Base-by-base conservation (phyloP, 2,797 vertebrate genomes). In the Miichthys miiuy region DNA sequence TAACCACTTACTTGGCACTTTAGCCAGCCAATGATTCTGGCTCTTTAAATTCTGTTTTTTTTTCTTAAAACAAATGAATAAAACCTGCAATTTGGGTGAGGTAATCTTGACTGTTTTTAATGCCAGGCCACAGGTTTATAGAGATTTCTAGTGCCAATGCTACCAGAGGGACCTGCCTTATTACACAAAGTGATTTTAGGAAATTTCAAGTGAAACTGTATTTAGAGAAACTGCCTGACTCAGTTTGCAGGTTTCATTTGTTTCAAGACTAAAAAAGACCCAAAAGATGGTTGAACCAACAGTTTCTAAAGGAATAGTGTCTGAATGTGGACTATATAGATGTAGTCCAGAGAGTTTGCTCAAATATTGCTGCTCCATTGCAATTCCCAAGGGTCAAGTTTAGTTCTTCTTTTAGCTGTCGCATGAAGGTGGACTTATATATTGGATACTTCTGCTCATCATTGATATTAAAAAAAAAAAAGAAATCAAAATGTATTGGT, bases 141-240 rank as follows among this genome's bases (percentile, higher is more conserved):
- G 56, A 61, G 41, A 47, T 11, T 3, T 72, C 6, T 47, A 52
- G 20, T n/a, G 47, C 52, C 58, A 16, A 1, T 52, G 60, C 23
- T 18, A 67, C 16, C 50, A 58, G 47, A 68, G 23, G 3, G 52
- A 79, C 75, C 58, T 80, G 77, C 83, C 85, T 87, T 87, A 82
- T 83, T 68, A 58, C 42, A 69, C 34, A 48, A 61, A 30, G 48
- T 17, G 12, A 62, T 60, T 65, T 34, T 34, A 12, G 51, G 3
- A 56, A 2, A 30, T 48, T 23, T 61, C 1, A 23, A 69, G 38
- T 52, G n/a, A 48, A 58, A 42, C 50, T 6, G 44, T 9, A 3
- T 38, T 38, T 38, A 52, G 41, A 60, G 13, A 58, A 48, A 54
- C 23, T 3, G 30, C 25, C 34, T 57, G 18, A 61, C 25, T 72